Percentiles rank a stretch among this genome's conserved stretches.
phyloP scores from a whole-genome alignment of 2,888 invertebrate species.

The Drosophila kokeensis region DNA sequence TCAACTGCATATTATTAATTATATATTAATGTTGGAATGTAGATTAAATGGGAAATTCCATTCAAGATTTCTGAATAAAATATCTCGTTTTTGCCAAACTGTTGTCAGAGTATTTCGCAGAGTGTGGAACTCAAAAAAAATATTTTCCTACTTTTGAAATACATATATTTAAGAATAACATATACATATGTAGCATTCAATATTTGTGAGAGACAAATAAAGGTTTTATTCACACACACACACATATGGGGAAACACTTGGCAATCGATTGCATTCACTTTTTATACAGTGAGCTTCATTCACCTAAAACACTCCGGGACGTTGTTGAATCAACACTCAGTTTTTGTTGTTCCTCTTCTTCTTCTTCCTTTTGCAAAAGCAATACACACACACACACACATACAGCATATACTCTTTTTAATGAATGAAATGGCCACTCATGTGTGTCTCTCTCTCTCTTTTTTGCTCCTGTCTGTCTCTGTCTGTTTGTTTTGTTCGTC shows the following conservation, averaged over 20 bases:
- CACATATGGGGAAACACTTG: not conserved
- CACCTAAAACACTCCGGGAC: slow-evolving; percentile 28
- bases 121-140: not conserved
- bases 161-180: no score
- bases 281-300: slow-evolving; percentile 1
- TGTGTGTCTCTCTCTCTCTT: not conserved
- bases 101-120: not conserved
- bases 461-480: not conserved
- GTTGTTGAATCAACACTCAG: slow-evolving; percentile 39
- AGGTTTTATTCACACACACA: not conserved
- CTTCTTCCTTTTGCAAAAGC: slow-evolving; percentile 2
- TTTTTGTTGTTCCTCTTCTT: not conserved
- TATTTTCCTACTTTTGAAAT: not conserved
- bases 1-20: no score
- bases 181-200: not conserved
- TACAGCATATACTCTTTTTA: slow-evolving; percentile 31
- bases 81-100: not conserved
- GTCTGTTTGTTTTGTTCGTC: slow-evolving; percentile 26
- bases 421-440: slow-evolving; percentile 44
- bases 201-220: not conserved
- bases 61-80: not conserved
- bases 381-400: slow-evolving; percentile 11
- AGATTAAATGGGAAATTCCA: not conserved
- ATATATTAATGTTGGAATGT: not conserved
- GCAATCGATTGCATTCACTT: not conserved